A percentile compares a stretch with the other conserved stretches of the same genome.
Conservation (phyloP, 2,797 vertebrate genomes). For the Peromyscus attwateri region DNA sequence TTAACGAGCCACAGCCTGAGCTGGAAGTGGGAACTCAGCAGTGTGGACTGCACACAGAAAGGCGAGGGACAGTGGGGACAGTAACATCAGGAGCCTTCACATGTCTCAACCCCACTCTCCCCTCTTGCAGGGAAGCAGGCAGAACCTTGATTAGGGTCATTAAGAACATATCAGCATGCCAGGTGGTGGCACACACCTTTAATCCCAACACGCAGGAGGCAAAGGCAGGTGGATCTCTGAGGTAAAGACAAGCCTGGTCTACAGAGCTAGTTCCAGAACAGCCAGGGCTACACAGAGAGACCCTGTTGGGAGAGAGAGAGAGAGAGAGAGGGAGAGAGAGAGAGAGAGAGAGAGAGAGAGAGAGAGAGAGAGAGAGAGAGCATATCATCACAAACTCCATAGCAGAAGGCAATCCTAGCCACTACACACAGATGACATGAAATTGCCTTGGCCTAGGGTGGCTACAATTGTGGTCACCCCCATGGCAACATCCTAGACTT, state of each 20-base stretch:
- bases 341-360: no score
- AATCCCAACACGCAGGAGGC: no score
- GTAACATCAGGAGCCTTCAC: rapidly evolving
- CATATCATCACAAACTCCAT: background rate
- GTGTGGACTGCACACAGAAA: background rate
- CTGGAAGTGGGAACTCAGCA: background rate
- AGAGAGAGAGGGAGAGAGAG: no score
- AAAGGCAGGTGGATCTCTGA: no score
- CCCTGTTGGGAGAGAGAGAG: no score
- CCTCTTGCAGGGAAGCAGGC: rapidly evolving
- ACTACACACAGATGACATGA: rapidly evolving
- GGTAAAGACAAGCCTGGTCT: no score
- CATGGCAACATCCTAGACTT: background rate
- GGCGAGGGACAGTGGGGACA: background rate
- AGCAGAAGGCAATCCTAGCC: rapidly evolving
- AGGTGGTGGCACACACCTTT: no score
- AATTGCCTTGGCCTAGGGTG: no score
- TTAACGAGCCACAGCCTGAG: background rate
- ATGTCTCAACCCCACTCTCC: rapidly evolving
- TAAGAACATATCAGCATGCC: background rate
- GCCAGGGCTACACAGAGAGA: no score
- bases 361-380: no score
- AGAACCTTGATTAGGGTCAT: no score
- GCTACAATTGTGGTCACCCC: rapidly evolving
- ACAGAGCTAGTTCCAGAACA: no score